Conservation (phyloP, 2,797 vertebrate genomes). For the Poecilia wingei region DNA sequence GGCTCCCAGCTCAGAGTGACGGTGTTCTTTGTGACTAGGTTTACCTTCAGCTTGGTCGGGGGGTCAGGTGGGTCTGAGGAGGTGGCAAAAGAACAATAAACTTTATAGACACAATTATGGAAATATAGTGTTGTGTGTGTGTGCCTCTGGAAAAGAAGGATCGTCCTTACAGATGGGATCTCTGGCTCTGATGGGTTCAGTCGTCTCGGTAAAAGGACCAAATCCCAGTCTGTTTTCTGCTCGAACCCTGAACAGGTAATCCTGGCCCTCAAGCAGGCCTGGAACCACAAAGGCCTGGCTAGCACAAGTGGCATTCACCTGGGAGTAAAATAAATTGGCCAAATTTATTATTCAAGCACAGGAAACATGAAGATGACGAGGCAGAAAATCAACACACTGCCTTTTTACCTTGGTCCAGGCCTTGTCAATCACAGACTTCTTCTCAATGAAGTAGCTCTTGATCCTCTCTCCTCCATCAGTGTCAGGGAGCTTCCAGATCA, state of each 20-base stretch:
- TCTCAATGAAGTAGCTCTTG: conserved; percentile 96
- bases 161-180: conserved; percentile 93
- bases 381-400: neutral
- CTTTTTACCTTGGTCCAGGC: conserved; percentile 88
- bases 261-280: conserved; percentile 92
- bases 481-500: conserved; percentile 97
- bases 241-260: conserved; percentile 94
- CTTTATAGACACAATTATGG: neutral
- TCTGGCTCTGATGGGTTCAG: conserved; percentile 89
- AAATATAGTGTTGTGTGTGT: neutral
- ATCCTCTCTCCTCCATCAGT: conserved; percentile 98
- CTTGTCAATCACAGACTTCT: conserved; percentile 90
- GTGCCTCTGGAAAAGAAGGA: neutral
- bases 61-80: conserved; percentile 92
- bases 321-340: neutral
- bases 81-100: neutral
- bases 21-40: conserved; percentile 92
- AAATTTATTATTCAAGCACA: neutral
- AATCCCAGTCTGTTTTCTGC: conserved; percentile 96
- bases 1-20: conserved; percentile 92
- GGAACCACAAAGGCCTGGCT: conserved; percentile 91
- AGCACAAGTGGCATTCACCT: conserved; percentile 90
- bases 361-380: neutral
- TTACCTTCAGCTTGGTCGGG: conserved; percentile 92
- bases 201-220: conserved; percentile 88